Evolutionary conservation across 2,888 invertebrate species (phyloP), one percentile per base, ranked within the genome.

Genomic region (Dolichopus griseipennis): DNA sequence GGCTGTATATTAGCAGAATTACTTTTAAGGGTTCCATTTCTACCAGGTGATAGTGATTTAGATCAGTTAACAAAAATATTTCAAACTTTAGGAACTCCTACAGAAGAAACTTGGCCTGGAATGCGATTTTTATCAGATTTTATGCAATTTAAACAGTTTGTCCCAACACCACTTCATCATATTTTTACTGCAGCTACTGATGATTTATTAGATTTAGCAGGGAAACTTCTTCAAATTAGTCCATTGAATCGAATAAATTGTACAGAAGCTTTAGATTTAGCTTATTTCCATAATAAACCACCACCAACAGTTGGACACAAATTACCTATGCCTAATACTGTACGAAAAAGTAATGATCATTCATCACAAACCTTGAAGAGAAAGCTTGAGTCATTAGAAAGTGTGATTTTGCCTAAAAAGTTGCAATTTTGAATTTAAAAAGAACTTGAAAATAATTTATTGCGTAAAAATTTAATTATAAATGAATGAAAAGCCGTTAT

Each of bases 1-100:
- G 99, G 99, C 5, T 99, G 99, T 79, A 98, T 99, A 77, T 81
- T 99, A 71, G 99, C 97, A 0, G 99, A 99, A 82, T 84, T 99
- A 22, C 81, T 95, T 66, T 83, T 95, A n/a, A 83, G 95, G 72
- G 89, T 91, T 5, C 98, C 99, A 1, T 92, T 99, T 76, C 85
- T 99, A 70, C 95, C 97, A 0, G 98, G 98, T 8, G 98, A 98
- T 75, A 92, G 96, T 0, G 99, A 99, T 81, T 83, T 99, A 68
- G 97, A 98, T 83, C 99, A 99, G 78, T 83, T 99, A 63, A 92
- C 93, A 0, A 92, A 91, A 76, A 99, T 99, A 76, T 98, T 97
- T 81, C 91, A 92, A 82, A 93, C 94, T 41, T 85, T 98, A 73
- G 99, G 99, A 9, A 95, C 95, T 65, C 98, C 99, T 0, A 90